Evolutionary conservation across 2,888 invertebrate genomes (phyloP), one percentile per base, ranked within the genome.

Genomic region (Calliopum simillimum): DNA sequence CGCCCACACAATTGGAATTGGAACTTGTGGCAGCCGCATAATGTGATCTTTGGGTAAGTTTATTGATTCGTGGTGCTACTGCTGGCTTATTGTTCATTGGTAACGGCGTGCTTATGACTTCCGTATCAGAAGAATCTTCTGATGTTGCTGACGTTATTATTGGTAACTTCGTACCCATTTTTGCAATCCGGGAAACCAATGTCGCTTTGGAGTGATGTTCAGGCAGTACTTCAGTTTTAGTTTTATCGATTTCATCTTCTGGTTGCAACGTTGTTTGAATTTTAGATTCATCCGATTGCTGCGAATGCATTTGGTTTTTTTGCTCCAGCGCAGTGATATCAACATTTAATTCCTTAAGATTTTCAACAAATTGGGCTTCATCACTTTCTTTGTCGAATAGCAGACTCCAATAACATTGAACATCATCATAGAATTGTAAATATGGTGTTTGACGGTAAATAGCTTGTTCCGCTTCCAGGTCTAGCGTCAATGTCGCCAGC

Each of bases 351-450:
- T 44, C 70, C 47, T n/a, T 14, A n/a, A 77, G 58, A 43, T 66
- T 74, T 1, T 68, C 43, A 5, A 71, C 12, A 59, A 77, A 77
- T 19, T 77, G 75, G n/a, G 59, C 55, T 23, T 76, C 76, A 59
- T 77, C 77, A 6, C 12, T 16, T 13, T 46, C 12, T 2, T 55
- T 46, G 23, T 78, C 86, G 79, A 90, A 90, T 76, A 88, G 83
- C 59, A 90, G 78, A 13, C 89, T 89, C 90, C 90, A 90, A 76
- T 87, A 88, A 67, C 87, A 85, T 46, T 87, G 81, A 25, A 82
- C 81, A 53, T 87, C 87, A 80, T 90, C 90, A 76, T 89, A 88
- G 79, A 80, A 82, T 72, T 82, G 83, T 44, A 81, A 72, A 69
- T 79, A 83, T 5, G 69, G 65, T 8, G 61, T 65, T 46, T 73